Evolutionary conservation across 2,888 invertebrate genomes (phyloP).

Genomic region (Dendrolimus houi): DNA sequence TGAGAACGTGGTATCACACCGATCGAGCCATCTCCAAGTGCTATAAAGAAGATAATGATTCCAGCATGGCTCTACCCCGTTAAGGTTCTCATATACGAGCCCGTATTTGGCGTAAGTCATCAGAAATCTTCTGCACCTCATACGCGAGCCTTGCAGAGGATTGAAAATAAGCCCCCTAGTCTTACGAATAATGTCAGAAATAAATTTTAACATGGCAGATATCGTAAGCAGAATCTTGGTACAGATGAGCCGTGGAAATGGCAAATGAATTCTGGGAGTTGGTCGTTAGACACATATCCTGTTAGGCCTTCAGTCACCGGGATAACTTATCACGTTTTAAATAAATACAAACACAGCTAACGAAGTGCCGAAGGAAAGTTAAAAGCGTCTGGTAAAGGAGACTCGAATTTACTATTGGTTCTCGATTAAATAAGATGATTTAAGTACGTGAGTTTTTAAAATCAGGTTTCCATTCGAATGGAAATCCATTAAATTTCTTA

Average conservation of each 20-base stretch:
- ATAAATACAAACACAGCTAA: slow-evolving; percentile 69
- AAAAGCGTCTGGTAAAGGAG: slow-evolving; percentile 55
- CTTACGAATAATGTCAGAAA: neutral
- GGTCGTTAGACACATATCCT: slow-evolving; percentile 44
- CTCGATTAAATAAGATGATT: slow-evolving; percentile 3
- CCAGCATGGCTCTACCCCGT: too few relatives aligned
- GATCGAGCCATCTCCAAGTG: too few relatives aligned
- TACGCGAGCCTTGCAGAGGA: too few relatives aligned
- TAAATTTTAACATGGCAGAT: neutral
- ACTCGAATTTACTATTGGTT: slow-evolving; percentile 28
- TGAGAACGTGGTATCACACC: too few relatives aligned
- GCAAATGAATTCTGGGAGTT: slow-evolving; percentile 37
- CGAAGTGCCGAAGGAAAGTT: slow-evolving; percentile 70
- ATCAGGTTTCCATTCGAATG: too few relatives aligned
- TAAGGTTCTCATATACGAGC: too few relatives aligned
- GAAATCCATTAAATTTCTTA: too few relatives aligned
- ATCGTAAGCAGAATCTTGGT: slow-evolving; percentile 5
- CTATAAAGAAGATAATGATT: too few relatives aligned
- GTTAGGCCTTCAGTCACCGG: slow-evolving; percentile 51
- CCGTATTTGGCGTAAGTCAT: too few relatives aligned
- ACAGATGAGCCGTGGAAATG: slow-evolving; percentile 35
- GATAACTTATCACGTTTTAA: slow-evolving; percentile 65
- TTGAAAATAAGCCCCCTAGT: too few relatives aligned
- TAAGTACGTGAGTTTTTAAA: neutral
- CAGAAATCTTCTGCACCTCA: too few relatives aligned